Evolutionary conservation across 37 sponge, comb jelly and placozoan genomes (phyloP), one percentile per base, ranked within the genome.

Genomic region (Axinella damicornis): DNA sequence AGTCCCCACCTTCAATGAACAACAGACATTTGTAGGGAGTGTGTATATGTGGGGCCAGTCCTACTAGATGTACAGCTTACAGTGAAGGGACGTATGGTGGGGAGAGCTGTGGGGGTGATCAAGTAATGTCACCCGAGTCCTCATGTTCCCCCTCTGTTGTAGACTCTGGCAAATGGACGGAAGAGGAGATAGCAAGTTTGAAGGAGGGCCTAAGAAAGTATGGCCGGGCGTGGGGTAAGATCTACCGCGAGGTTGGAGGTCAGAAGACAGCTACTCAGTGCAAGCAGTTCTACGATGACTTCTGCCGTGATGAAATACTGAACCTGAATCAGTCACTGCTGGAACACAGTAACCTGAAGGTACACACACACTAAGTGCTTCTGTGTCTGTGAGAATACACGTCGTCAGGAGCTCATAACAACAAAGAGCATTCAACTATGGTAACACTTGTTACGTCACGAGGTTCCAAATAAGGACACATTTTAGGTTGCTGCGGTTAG

Each of bases 231-330:
- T 94, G 87, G 88, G 84, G 87, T 62, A 86, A 90, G 81, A 68
- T 94, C 78, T 86, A 89, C 46, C 56, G 87, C 20, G 79, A 83
- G 65, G 83, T 94, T 39, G 87, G 90, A 5, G 81, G 78, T 2
- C 33, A 79, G 38, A 81, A 88, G 77, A 88, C 82, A n/a, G 89
- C 86, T 21, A 87, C 83, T 1, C 94, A 89, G 62, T 94, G 94
- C 76, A 94, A 89, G 80, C 65, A 83, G 62, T 94, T 94, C 69
- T 94, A 86, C 54, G 84, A 87, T 56, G 76, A 86, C 19, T 80
- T 65, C 41, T 81, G 83, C 27, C 38, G 53, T 0, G 81, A 83
- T 57, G 34, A 67, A 19, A 17, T 53, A 1, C 71, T 87, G 24
- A 70, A 83, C 46, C 76, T 94, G 20, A 34, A 68, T 15, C 41